These are phyloP conservation scores for Typhlichthys eigenmanni DNA, from an alignment of 2,797 vertebrate species.

Conservation along the genomic window DNA sequence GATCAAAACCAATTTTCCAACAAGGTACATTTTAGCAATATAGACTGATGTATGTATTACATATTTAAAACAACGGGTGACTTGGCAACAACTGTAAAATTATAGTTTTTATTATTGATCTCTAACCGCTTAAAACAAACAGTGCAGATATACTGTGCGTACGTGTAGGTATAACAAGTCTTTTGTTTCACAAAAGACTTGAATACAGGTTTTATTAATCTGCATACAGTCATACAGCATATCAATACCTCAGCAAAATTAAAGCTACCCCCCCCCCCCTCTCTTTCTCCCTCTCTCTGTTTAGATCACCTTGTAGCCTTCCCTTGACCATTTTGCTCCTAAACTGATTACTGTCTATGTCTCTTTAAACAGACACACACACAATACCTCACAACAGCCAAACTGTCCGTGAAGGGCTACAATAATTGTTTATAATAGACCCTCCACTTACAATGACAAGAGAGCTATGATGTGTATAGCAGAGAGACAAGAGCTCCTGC, in stretches of 20 bases:
- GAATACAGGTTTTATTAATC: neutral
- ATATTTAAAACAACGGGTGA: too few relatives aligned
- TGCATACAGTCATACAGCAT: conserved; percentile 14
- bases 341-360: conserved; percentile 82
- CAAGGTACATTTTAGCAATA: too few relatives aligned
- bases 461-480: conserved; percentile 84
- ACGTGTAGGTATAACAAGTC: too few relatives aligned
- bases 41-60: too few relatives aligned
- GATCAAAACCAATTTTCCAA: too few relatives aligned
- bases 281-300: conserved; percentile 23
- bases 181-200: too few relatives aligned
- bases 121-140: too few relatives aligned
- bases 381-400: conserved; percentile 88
- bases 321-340: conserved; percentile 77
- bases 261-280: conserved; percentile 13
- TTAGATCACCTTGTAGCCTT: conserved; percentile 66
- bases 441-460: conserved; percentile 88
- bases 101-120: too few relatives aligned
- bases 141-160: too few relatives aligned
- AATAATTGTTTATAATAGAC: conserved; percentile 95
- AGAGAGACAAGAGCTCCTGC: conserved; percentile 80
- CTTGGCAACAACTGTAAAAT: too few relatives aligned
- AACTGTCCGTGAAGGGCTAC: conserved; percentile 86
- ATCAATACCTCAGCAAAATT: conserved; percentile 19
- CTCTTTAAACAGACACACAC: conserved; percentile 80